Conservation (phyloP, 2,797 vertebrate species). For the Semotilus atromaculatus region DNA sequence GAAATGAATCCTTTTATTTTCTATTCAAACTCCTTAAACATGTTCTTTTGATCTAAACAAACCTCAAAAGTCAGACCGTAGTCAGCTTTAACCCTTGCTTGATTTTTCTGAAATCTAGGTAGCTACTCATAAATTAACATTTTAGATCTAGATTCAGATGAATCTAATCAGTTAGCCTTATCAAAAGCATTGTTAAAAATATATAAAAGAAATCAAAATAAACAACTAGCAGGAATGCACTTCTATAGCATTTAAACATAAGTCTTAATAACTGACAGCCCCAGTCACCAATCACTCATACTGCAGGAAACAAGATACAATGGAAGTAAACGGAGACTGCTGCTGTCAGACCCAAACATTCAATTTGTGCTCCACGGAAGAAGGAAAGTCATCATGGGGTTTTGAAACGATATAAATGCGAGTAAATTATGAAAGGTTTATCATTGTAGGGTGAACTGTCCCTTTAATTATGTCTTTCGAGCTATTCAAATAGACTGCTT, state of each 20-base stretch:
- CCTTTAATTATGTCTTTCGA: slow-evolving; percentile 1
- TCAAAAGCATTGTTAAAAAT: background rate
- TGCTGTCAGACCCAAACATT: background rate
- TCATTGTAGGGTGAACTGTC: background rate
- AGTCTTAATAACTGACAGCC: background rate
- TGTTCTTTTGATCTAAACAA: slow-evolving; percentile 8
- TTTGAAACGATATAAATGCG: background rate
- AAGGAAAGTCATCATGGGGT: background rate
- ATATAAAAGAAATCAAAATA: background rate
- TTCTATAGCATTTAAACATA: background rate
- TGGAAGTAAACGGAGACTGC: no score
- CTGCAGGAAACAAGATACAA: background rate
- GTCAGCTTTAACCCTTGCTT: background rate
- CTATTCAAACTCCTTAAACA: background rate
- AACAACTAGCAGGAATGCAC: background rate
- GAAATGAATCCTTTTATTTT: background rate
- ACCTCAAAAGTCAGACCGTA: background rate
- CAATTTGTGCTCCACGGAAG: background rate
- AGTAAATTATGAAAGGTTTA: no score
- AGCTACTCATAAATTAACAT: background rate
- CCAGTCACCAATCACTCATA: background rate
- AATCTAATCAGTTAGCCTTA: no score
- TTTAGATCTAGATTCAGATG: no score
- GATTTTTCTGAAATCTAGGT: background rate
- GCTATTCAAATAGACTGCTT: background rate